Conservation (phyloP, 2,113 vertebrate species). For the Arothron firmamentum region DNA sequence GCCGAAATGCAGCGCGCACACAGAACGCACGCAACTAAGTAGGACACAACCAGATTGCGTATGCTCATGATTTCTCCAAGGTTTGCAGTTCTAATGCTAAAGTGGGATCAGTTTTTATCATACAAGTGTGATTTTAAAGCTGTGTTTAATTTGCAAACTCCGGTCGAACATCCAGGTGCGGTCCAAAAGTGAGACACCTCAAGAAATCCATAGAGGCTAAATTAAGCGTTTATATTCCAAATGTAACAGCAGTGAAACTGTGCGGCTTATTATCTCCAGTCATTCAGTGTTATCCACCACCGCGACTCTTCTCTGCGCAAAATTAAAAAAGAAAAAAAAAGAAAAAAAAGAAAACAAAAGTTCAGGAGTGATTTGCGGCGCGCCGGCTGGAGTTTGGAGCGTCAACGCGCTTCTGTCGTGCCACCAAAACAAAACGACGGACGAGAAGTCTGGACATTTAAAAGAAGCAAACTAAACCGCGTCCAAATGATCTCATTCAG, state of each 20-base stretch:
- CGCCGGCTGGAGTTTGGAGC: conserved; percentile 17
- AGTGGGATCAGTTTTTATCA: not conserved
- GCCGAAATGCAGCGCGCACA: conserved; percentile 62
- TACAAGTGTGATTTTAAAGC: too few species aligned
- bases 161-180: conserved; percentile 28
- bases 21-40: conserved; percentile 60
- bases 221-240: conserved; percentile 32
- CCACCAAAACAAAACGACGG: conserved; percentile 32
- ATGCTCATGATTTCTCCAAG: conserved; percentile 56
- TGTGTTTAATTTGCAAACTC: conserved; percentile 17
- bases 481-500: conserved; percentile 14
- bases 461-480: too few species aligned
- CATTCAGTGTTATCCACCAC: conserved; percentile 36
- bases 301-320: conserved; percentile 20
- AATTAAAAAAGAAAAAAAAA: not conserved
- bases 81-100: conserved; percentile 7
- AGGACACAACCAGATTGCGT: conserved; percentile 40
- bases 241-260: not conserved
- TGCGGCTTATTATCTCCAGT: conserved; percentile 29
- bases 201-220: conserved; percentile 29
- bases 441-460: not conserved
- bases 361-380: conserved; percentile 18
- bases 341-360: conserved; percentile 12
- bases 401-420: conserved; percentile 37
- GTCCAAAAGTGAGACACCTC: conserved; percentile 14